These are phyloP conservation scores for Hoplostethus atlanticus DNA, from an alignment of 2,797 vertebrate genomes.

Conservation along the genomic window DNA sequence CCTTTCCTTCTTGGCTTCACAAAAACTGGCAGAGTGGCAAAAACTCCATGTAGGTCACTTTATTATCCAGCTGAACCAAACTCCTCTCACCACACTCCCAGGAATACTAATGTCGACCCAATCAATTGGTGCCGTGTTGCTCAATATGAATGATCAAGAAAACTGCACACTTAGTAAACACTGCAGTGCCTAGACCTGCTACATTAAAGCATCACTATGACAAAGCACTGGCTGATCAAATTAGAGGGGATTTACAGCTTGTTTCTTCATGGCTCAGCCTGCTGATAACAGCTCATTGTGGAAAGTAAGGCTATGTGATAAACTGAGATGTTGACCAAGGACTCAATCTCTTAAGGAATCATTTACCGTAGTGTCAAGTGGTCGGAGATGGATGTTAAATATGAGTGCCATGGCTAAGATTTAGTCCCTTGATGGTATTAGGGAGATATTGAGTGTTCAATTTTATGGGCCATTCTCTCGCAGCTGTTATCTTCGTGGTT, in stretches of 20 bases:
- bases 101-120: slow-evolving; percentile 83
- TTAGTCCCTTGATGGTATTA: slow-evolving; percentile 62
- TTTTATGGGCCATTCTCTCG: slow-evolving; percentile 68
- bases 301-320: slow-evolving; percentile 68
- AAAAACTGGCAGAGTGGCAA: slow-evolving; percentile 52
- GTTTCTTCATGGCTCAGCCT: slow-evolving; percentile 59
- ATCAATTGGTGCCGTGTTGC: slow-evolving; percentile 81
- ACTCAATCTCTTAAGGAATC: slow-evolving; percentile 69
- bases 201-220: slow-evolving; percentile 79
- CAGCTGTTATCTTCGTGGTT: slow-evolving; percentile 60
- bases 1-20: slow-evolving; percentile 42
- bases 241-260: slow-evolving; percentile 82
- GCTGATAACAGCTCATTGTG: slow-evolving; percentile 70
- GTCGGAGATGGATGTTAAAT: slow-evolving; percentile 63
- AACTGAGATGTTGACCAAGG: slow-evolving; percentile 78
- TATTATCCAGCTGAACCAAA: slow-evolving; percentile 73
- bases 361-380: slow-evolving; percentile 63
- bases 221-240: slow-evolving; percentile 82
- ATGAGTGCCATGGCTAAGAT: slow-evolving; percentile 59
- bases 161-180: slow-evolving; percentile 82
- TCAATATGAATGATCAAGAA: slow-evolving; percentile 86
- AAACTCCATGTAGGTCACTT: slow-evolving; percentile 74
- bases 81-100: slow-evolving; percentile 56
- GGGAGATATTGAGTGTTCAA: slow-evolving; percentile 63
- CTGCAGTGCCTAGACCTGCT: slow-evolving; percentile 64